Conservation (phyloP, 2,888 invertebrate genomes). For the Dione vanillae region DNA sequence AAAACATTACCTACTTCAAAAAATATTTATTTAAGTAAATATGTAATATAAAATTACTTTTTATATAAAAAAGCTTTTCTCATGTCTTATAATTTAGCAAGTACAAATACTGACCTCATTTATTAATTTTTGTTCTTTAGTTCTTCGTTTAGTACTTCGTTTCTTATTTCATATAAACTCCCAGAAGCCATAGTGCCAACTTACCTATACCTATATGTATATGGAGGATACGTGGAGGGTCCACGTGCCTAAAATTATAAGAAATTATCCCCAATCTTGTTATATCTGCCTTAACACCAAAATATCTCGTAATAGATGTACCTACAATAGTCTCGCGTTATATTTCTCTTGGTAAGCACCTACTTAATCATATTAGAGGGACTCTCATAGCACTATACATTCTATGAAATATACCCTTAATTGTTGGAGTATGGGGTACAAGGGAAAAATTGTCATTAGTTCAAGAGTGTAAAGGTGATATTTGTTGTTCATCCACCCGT, state of each 20-base stretch:
- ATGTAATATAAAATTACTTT: not conserved
- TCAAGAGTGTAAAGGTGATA: slow-evolving; percentile 57
- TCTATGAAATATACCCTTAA: slow-evolving; percentile 74
- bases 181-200: not conserved
- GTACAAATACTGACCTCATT: too few species aligned
- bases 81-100: not conserved
- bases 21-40: not conserved
- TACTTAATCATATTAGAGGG: slow-evolving; percentile 70
- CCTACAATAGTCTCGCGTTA: slow-evolving; percentile 74
- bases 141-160: too few species aligned
- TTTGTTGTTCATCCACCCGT: slow-evolving; percentile 50
- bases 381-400: slow-evolving; percentile 78
- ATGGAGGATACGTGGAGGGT: too few species aligned
- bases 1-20: slow-evolving; percentile 11
- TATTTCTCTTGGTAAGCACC: slow-evolving; percentile 59
- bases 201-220: too few species aligned
- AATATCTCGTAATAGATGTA: slow-evolving; percentile 75
- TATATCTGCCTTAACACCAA: slow-evolving; percentile 61
- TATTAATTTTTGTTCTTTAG: too few species aligned
- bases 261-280: slow-evolving; percentile 68
- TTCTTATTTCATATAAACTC: not conserved
- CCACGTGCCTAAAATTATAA: slow-evolving; percentile 63
- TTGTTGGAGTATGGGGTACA: slow-evolving; percentile 51
- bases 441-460: slow-evolving; percentile 56
- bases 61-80: not conserved